Percentiles rank a stretch among this genome's conserved stretches.
phyloP scores from a whole-genome alignment of 2,797 vertebrate genomes.

The Neopelma chrysocephalum region DNA sequence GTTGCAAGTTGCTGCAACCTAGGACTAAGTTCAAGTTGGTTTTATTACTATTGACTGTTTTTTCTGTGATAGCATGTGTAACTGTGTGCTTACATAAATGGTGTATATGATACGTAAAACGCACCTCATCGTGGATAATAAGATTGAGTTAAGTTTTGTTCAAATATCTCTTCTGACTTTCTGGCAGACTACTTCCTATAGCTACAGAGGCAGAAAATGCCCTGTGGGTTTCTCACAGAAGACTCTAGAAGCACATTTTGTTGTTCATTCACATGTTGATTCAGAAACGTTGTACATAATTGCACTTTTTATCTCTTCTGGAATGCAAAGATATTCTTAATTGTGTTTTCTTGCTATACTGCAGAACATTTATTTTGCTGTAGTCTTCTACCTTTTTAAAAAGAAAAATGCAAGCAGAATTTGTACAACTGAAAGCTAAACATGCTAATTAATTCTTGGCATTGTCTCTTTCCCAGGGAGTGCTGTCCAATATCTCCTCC shows the following conservation, averaged over 20 bases:
- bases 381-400: not conserved
- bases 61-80: not conserved
- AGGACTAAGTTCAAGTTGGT: not conserved
- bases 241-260: not conserved
- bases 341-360: not conserved
- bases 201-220: not conserved
- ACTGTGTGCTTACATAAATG: not conserved
- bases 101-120: not conserved
- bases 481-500: slow-evolving; percentile 97
- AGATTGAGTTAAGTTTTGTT: not conserved
- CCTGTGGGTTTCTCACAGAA: not conserved
- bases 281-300: not conserved
- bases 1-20: not conserved
- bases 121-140: not conserved
- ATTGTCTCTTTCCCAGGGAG: slow-evolving; percentile 81
- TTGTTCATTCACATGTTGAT: not conserved
- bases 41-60: not conserved
- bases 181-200: not conserved
- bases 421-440: not conserved
- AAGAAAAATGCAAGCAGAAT: not conserved
- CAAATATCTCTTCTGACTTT: not conserved
- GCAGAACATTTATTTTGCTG: not conserved
- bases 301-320: not conserved
- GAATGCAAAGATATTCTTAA: not conserved
- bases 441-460: not conserved